These are phyloP conservation scores for Pseudopodoces humilis DNA, from an alignment of 2,113 vertebrate species.

Conservation along the genomic window DNA sequence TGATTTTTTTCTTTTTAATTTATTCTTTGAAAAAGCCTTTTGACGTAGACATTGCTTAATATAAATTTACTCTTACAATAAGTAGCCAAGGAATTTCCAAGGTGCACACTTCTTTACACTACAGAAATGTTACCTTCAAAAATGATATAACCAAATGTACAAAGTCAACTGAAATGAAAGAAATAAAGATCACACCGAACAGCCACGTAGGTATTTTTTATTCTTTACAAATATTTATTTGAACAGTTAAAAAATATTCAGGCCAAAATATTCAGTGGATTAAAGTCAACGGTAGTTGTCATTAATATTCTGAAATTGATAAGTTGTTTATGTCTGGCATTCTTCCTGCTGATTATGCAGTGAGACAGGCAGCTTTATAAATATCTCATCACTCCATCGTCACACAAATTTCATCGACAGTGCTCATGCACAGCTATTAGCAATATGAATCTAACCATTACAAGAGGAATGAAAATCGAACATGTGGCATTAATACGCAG, in stretches of 20 bases:
- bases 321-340: conserved; percentile 82
- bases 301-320: conserved; percentile 81
- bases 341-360: conserved; percentile 84
- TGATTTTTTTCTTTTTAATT: background rate
- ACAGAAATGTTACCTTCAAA: background rate
- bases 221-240: conserved; percentile 27
- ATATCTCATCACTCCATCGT: conserved; percentile 89
- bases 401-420: conserved; percentile 87
- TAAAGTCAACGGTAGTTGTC: conserved; percentile 68
- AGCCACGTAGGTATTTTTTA: background rate
- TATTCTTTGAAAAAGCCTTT: background rate
- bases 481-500: conserved; percentile 94
- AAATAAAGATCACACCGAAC: background rate
- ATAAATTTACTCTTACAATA: background rate
- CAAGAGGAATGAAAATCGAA: conserved; percentile 86
- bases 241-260: conserved; percentile 39
- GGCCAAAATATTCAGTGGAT: conserved; percentile 58
- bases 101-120: background rate
- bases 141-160: background rate
- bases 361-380: conserved; percentile 84
- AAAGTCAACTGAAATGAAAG: conserved; percentile 38
- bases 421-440: conserved; percentile 90
- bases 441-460: conserved; percentile 84
- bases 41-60: background rate
- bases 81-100: background rate